These are phyloP conservation scores for Xerus inauris DNA, from an alignment of 2,113 vertebrate genomes.

Conservation along the genomic window DNA sequence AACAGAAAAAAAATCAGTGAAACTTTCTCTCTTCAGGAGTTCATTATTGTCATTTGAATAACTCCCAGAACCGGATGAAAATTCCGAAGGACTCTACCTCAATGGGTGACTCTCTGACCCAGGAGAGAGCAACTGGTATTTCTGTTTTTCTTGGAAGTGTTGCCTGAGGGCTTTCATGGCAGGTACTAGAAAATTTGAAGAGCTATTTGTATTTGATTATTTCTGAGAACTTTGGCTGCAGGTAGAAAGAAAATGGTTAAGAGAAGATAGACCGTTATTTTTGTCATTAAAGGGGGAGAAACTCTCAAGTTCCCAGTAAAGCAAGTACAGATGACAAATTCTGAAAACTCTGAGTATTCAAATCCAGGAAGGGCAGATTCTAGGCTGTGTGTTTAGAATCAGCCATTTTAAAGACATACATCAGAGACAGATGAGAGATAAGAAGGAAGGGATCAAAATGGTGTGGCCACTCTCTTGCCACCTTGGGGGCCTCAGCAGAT, in stretches of 20 bases:
- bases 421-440: too few species aligned
- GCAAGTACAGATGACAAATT: background rate
- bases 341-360: background rate
- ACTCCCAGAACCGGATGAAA: background rate
- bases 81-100: background rate
- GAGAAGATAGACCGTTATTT: background rate
- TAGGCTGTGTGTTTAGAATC: background rate
- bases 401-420: background rate
- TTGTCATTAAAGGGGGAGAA: background rate
- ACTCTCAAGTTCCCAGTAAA: background rate
- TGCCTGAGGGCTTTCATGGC: slow-evolving; percentile 32
- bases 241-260: slow-evolving; percentile 32
- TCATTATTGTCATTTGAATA: slow-evolving; percentile 42
- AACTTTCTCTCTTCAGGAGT: slow-evolving; percentile 3
- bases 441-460: background rate
- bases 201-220: slow-evolving; percentile 61
- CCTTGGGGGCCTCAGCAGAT: fast-evolving
- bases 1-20: background rate
- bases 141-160: slow-evolving; percentile 11
- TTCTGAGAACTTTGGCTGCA: slow-evolving; percentile 59
- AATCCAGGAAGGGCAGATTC: background rate
- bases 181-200: slow-evolving; percentile 54
- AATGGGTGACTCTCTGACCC: background rate
- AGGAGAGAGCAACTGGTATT: background rate
- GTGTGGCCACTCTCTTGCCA: fast-evolving